Conservation (phyloP, 1,140 invertebrate genomes). For the Tetramorium alpestre region DNA sequence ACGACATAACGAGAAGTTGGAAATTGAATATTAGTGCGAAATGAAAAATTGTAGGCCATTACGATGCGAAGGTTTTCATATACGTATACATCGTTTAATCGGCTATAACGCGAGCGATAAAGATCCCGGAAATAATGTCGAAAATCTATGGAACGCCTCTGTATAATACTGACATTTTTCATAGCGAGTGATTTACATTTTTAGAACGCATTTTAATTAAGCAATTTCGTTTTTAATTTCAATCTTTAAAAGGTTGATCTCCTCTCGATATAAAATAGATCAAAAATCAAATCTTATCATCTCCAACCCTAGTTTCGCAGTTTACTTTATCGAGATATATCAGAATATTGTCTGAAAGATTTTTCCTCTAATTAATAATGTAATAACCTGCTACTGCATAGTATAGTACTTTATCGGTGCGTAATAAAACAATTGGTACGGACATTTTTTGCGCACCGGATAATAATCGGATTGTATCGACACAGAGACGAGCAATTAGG, state of each 20-base stretch:
- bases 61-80: background rate
- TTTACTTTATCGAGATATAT: background rate
- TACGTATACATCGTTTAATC: background rate
- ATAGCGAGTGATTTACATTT: background rate
- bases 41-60: conserved; percentile 44
- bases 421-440: background rate
- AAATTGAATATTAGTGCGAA: conserved; percentile 39
- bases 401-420: background rate
- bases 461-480: conserved; percentile 21
- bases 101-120: background rate
- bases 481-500: conserved; percentile 23
- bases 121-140: background rate
- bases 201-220: background rate
- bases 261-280: background rate
- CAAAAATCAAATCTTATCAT: background rate
- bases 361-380: background rate
- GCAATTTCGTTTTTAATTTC: background rate
- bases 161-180: background rate
- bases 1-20: conserved; percentile 21
- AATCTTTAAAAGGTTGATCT: background rate
- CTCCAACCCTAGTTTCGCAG: background rate
- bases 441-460: conserved; percentile 7
- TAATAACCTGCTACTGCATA: background rate
- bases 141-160: background rate
- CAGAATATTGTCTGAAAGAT: background rate